These are phyloP conservation scores for Andinoacara biseriatus DNA, from an alignment of 2,113 vertebrate species.

Conservation along the genomic window DNA sequence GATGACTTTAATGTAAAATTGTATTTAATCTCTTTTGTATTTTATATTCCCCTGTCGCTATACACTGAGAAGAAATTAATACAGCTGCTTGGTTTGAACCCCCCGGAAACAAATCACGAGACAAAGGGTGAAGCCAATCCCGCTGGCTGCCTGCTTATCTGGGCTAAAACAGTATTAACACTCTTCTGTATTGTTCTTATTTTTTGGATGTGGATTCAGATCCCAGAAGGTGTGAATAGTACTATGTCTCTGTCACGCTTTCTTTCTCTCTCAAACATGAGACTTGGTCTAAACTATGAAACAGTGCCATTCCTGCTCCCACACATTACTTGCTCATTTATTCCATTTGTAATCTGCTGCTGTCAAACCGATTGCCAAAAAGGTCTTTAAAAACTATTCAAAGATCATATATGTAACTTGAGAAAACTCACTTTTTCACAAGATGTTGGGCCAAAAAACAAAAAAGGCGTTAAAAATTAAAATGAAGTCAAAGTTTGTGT, in stretches of 20 bases:
- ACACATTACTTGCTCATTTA: conserved; percentile 15
- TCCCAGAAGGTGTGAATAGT: conserved; percentile 44
- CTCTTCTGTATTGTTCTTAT: neutral
- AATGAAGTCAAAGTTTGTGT: conserved; percentile 28
- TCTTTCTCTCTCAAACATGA: conserved; percentile 1
- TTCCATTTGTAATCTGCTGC: conserved; percentile 53
- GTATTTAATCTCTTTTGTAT: conserved; percentile 26
- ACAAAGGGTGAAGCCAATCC: neutral
- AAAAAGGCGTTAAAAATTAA: neutral
- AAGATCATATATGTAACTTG: conserved; percentile 34
- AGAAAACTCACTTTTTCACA: conserved; percentile 10
- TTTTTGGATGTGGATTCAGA: conserved; percentile 27
- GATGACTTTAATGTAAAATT: conserved; percentile 35
- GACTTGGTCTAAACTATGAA: conserved; percentile 15
- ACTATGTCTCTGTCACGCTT: neutral
- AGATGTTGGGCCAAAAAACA: conserved; percentile 39
- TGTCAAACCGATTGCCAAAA: conserved; percentile 47
- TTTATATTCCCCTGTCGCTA: conserved; percentile 24
- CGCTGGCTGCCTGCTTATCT: neutral
- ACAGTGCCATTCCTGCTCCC: conserved; percentile 23
- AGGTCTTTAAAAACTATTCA: conserved; percentile 37
- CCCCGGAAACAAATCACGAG: neutral
- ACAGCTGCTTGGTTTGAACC: conserved; percentile 17
- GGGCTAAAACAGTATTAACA: conserved; percentile 33
- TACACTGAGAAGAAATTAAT: conserved; percentile 4